phyloP scores from a whole-genome alignment of 2,888 invertebrate species.

The Hoplodrina ambigua region DNA sequence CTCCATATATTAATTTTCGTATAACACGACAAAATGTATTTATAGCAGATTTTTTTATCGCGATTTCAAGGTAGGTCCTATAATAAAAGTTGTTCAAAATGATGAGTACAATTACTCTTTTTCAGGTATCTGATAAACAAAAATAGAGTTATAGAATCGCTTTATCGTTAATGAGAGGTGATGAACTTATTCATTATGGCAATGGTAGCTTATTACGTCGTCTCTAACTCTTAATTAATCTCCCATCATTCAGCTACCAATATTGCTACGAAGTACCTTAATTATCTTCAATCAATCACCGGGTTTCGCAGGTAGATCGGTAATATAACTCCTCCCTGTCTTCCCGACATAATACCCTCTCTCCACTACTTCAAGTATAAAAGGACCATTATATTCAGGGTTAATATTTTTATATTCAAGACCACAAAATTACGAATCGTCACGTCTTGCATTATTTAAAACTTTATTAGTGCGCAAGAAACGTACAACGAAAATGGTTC shows the following conservation, averaged over 20 bases:
- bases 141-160: neutral
- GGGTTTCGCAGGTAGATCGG: conserved; percentile 13
- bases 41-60: too few relatives aligned
- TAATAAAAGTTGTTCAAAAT: too few relatives aligned
- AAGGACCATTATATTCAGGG: conserved; percentile 7
- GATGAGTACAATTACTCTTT: too few relatives aligned
- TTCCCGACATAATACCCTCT: neutral
- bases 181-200: conserved; percentile 1
- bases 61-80: too few relatives aligned
- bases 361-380: conserved; percentile 7
- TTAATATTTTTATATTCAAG: conserved; percentile 32
- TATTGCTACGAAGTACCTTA: conserved; percentile 8
- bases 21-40: too few relatives aligned
- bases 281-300: conserved; percentile 44
- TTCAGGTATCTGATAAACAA: too few relatives aligned
- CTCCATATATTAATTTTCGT: too few relatives aligned
- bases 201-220: conserved; percentile 17
- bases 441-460: conserved; percentile 40
- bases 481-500: conserved; percentile 46
- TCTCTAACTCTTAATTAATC: conserved; percentile 27
- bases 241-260: conserved; percentile 31
- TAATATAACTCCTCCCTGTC: neutral
- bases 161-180: neutral
- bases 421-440: conserved; percentile 20
- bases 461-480: conserved; percentile 49